phyloP scores from a whole-genome alignment of 2,797 vertebrate species.

The Pitangus sulphuratus region DNA sequence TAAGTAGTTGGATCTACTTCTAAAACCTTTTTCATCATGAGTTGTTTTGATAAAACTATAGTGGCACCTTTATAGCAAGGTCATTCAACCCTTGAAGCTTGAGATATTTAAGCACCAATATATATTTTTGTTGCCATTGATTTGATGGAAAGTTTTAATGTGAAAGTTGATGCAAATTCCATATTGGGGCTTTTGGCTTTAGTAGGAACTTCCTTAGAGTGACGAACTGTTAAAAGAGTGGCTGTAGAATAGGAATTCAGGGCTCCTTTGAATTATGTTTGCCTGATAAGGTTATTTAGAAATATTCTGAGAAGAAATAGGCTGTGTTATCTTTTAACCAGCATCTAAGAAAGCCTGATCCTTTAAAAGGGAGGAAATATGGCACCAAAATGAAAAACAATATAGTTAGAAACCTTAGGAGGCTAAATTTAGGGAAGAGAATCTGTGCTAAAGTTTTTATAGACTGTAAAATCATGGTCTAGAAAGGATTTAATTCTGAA shows the following conservation, averaged over 20 bases:
- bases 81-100: neutral
- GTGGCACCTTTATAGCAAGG: neutral
- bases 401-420: neutral
- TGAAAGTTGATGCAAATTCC: neutral
- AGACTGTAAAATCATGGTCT: neutral
- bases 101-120: neutral
- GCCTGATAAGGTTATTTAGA: neutral
- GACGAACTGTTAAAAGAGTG: neutral
- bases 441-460: neutral
- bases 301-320: neutral
- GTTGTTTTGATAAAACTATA: neutral
- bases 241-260: neutral
- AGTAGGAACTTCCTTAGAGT: neutral
- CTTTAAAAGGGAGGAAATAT: neutral
- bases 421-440: neutral
- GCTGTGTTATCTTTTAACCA: neutral
- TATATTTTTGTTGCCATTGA: neutral
- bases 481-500: neutral
- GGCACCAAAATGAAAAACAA: neutral
- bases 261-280: neutral
- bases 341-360: neutral
- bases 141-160: neutral
- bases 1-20: conserved; percentile 17
- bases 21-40: neutral
- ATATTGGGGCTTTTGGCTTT: neutral